phyloP scores from a whole-genome alignment of 1,140 invertebrate species.

The Drosophila sp. region DNA sequence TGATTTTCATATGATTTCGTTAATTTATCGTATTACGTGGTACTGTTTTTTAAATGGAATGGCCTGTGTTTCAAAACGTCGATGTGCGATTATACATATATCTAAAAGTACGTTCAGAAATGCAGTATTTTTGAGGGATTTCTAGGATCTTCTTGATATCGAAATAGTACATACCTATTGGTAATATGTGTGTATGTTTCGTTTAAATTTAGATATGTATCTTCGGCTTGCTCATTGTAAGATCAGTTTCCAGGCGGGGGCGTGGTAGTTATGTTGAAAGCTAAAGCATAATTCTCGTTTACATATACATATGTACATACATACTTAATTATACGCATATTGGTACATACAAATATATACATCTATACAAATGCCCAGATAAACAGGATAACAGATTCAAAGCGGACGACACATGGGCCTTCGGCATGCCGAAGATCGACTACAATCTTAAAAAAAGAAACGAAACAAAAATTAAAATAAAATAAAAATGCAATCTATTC shows the following conservation, averaged over 20 bases:
- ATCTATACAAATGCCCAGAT: background rate
- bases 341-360: conserved; percentile 2
- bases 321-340: conserved; percentile 2
- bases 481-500: background rate
- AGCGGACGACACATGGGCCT: background rate
- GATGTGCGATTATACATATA: conserved; percentile 5
- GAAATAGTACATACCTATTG: background rate
- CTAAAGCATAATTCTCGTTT: conserved; percentile 22
- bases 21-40: conserved; percentile 6
- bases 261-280: conserved; percentile 43
- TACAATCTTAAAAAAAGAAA: background rate
- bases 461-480: background rate
- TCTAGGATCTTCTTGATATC: background rate
- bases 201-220: background rate
- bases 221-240: conserved; percentile 6
- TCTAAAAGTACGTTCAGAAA: background rate
- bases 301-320: conserved; percentile 21
- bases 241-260: conserved; percentile 17
- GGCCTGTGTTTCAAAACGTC: conserved; percentile 6
- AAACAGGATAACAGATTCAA: background rate
- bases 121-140: background rate
- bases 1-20: background rate
- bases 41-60: conserved; percentile 9
- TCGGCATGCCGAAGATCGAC: conserved; percentile 26
- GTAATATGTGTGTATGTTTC: background rate